Evolutionary conservation across 2,888 invertebrate species (phyloP).

Genomic region (Gerosis bhagava): DNA sequence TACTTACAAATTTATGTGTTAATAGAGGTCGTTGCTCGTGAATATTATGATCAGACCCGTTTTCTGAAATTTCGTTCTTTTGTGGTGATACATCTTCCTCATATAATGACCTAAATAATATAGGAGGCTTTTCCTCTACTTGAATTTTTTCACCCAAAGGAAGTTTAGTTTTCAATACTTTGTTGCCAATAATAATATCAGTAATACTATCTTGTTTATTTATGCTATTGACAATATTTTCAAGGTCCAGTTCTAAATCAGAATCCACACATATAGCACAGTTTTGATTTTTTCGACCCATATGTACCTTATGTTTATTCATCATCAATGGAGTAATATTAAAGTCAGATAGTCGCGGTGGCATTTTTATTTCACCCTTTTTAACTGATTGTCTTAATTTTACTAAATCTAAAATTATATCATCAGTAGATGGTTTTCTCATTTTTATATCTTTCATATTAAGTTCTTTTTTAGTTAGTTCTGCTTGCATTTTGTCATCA

Average conservation of each 20-base stretch:
- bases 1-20: conserved; percentile 26
- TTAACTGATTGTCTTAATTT: conserved; percentile 40
- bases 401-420: conserved; percentile 44
- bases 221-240: conserved; percentile 34
- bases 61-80: neutral
- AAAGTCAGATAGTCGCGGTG: conserved; percentile 30
- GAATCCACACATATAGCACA: conserved; percentile 42
- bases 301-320: conserved; percentile 28
- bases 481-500: conserved; percentile 25
- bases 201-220: conserved; percentile 25
- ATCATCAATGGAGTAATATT: conserved; percentile 24
- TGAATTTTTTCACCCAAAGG: conserved; percentile 31
- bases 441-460: conserved; percentile 42
- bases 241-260: conserved; percentile 43
- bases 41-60: conserved; percentile 25
- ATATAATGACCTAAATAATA: conserved; percentile 42
- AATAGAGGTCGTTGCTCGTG: conserved; percentile 4
- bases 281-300: conserved; percentile 21
- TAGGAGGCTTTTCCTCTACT: conserved; percentile 34
- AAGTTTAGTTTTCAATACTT: conserved; percentile 46
- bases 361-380: conserved; percentile 15
- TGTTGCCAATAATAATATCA: conserved; percentile 53
- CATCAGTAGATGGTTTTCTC: conserved; percentile 37
- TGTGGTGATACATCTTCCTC: conserved; percentile 25
- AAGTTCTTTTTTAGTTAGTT: conserved; percentile 37